phyloP scores from a whole-genome alignment of 2,888 invertebrate species.

The Drosophila infuscata region DNA sequence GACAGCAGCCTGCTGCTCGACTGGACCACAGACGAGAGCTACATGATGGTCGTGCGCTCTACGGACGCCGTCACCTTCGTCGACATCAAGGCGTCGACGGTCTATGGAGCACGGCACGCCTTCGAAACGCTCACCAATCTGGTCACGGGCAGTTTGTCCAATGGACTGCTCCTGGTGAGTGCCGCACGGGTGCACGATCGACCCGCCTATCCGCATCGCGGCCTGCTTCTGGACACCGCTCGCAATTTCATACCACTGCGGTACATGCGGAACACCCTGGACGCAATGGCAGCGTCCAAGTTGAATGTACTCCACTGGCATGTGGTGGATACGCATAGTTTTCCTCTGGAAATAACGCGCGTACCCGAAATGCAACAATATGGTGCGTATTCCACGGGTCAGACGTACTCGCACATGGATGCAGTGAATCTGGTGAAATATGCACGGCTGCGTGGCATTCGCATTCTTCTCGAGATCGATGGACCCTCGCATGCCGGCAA shows the following conservation, averaged over 20 bases:
- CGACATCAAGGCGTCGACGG: slow-evolving; percentile 87
- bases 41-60: slow-evolving; percentile 87
- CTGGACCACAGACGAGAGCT: slow-evolving; percentile 90
- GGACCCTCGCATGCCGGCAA: slow-evolving; percentile 94
- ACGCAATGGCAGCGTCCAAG: slow-evolving; percentile 95
- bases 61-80: slow-evolving; percentile 86
- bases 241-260: slow-evolving; percentile 93
- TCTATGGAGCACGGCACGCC: slow-evolving; percentile 91
- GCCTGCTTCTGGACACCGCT: slow-evolving; percentile 94
- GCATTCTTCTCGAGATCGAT: slow-evolving; percentile 95
- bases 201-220: slow-evolving; percentile 93
- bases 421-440: slow-evolving; percentile 90
- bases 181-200: slow-evolving; percentile 90
- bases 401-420: slow-evolving; percentile 89
- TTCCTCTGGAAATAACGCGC: slow-evolving; percentile 92
- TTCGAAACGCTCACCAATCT: slow-evolving; percentile 92
- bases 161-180: slow-evolving; percentile 88
- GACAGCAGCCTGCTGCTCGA: slow-evolving; percentile 86
- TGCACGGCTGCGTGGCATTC: slow-evolving; percentile 92
- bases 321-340: slow-evolving; percentile 95
- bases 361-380: slow-evolving; percentile 91
- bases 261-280: slow-evolving; percentile 89
- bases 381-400: slow-evolving; percentile 90
- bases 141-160: slow-evolving; percentile 85
- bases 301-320: slow-evolving; percentile 98